Percentiles rank a stretch among this genome's conserved stretches.
These are phyloP conservation scores for Orchesella cincta DNA, from an alignment of 1,140 invertebrate species.

Conservation along the genomic window DNA sequence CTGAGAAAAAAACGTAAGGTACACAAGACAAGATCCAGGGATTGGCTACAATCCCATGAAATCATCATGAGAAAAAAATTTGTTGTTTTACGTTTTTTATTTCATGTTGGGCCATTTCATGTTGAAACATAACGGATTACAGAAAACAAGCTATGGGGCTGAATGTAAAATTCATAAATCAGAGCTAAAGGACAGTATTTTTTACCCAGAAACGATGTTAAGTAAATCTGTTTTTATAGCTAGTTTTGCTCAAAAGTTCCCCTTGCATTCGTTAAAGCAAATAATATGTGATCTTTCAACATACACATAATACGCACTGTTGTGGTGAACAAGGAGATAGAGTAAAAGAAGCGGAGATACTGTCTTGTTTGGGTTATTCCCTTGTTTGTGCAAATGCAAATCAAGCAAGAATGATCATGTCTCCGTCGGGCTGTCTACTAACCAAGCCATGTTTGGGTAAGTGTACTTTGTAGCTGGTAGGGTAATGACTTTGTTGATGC, in stretches of 20 bases:
- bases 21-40: neutral
- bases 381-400: too few species aligned
- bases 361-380: too few species aligned
- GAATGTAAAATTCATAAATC: conserved; percentile 24
- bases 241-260: neutral
- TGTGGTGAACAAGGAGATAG: too few species aligned
- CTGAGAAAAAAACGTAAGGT: conserved; percentile 16
- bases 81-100: conserved; percentile 20
- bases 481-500: too few species aligned
- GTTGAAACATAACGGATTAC: conserved; percentile 19
- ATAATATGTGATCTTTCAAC: too few species aligned
- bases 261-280: neutral
- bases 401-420: too few species aligned
- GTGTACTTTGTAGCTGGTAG: too few species aligned
- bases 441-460: too few species aligned
- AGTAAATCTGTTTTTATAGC: conserved; percentile 24
- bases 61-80: conserved; percentile 25
- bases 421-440: too few species aligned
- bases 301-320: too few species aligned
- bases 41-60: conserved; percentile 16
- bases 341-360: too few species aligned
- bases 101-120: neutral
- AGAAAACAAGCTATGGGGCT: neutral
- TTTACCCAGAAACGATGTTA: neutral
- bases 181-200: conserved; percentile 18